A percentile compares a stretch with the other conserved stretches of the same genome.
phyloP scores from a whole-genome alignment of 2,888 invertebrate species.

The Synanthedon myopaeformis region DNA sequence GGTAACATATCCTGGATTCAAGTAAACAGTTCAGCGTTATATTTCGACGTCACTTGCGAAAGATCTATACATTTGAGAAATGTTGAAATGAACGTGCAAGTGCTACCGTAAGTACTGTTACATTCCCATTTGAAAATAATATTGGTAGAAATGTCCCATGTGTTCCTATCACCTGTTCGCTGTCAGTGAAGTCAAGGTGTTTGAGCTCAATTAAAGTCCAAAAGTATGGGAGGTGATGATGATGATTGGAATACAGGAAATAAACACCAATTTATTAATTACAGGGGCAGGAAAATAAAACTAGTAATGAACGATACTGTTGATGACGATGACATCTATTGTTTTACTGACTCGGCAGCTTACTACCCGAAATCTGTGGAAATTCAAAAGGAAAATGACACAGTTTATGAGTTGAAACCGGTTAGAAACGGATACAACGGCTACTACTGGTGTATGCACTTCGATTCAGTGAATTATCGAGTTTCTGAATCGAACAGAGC shows the following conservation, averaged over 20 bases:
- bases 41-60: slow-evolving; percentile 55
- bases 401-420: slow-evolving; percentile 29
- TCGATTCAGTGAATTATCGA: slow-evolving; percentile 29
- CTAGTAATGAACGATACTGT: slow-evolving; percentile 27
- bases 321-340: slow-evolving; percentile 28
- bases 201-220: too few relatives aligned
- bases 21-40: slow-evolving; percentile 39
- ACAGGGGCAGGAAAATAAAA: slow-evolving; percentile 35
- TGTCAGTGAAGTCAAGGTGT: too few relatives aligned
- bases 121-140: too few relatives aligned
- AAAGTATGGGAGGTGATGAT: too few relatives aligned
- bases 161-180: too few relatives aligned
- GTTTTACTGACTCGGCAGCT: slow-evolving; percentile 47
- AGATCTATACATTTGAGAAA: slow-evolving; percentile 25
- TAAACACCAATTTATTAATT: slow-evolving; percentile 8
- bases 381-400: slow-evolving; percentile 17
- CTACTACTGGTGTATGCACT: slow-evolving; percentile 55
- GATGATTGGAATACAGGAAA: too few relatives aligned
- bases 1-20: slow-evolving; percentile 27
- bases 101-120: slow-evolving; percentile 29
- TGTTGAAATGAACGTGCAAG: slow-evolving; percentile 27
- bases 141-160: too few relatives aligned
- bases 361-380: slow-evolving; percentile 33
- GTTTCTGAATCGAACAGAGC: slow-evolving; percentile 38
- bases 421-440: slow-evolving; percentile 50